Percentiles rank a stretch among this genome's conserved stretches.
phyloP scores from a whole-genome alignment of 1,140 invertebrate genomes.

The Drosophila subobscura region DNA sequence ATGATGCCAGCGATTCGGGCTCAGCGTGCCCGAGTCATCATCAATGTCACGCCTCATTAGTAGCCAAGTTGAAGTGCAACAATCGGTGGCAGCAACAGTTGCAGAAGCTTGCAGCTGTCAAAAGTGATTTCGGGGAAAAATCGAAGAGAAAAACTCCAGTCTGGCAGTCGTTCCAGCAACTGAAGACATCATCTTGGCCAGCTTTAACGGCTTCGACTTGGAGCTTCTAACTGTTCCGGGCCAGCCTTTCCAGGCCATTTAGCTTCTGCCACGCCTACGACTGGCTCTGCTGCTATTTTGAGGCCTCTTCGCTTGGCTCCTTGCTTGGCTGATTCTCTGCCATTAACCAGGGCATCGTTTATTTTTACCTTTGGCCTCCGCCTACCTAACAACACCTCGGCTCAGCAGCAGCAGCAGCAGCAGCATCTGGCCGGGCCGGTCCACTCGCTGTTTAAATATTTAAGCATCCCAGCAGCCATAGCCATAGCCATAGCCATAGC shows the following conservation, averaged over 20 bases:
- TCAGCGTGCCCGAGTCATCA: conserved; percentile 49
- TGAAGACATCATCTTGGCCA: background rate
- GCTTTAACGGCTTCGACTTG: background rate
- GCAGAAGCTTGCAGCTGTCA: conserved; percentile 43
- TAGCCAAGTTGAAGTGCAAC: conserved; percentile 25
- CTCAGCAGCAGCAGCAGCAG: too few relatives aligned
- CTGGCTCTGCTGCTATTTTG: conserved; percentile 52
- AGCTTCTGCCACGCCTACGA: conserved; percentile 32
- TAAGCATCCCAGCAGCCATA: conserved; percentile 29
- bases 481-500: background rate
- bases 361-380: conserved; percentile 40
- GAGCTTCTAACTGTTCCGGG: conserved; percentile 1
- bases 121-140: conserved; percentile 17
- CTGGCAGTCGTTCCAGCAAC: background rate
- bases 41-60: conserved; percentile 71
- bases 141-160: conserved; percentile 1
- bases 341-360: conserved; percentile 50
- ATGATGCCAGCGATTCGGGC: conserved; percentile 51
- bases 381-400: too few relatives aligned
- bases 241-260: conserved; percentile 63
- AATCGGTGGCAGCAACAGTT: conserved; percentile 15
- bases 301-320: conserved; percentile 16
- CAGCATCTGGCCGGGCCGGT: conserved; percentile 9
- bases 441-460: conserved; percentile 59
- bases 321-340: conserved; percentile 37